phyloP scores from a whole-genome alignment of 2,797 vertebrate species.

The Acrossocheilus wenchowensis region DNA sequence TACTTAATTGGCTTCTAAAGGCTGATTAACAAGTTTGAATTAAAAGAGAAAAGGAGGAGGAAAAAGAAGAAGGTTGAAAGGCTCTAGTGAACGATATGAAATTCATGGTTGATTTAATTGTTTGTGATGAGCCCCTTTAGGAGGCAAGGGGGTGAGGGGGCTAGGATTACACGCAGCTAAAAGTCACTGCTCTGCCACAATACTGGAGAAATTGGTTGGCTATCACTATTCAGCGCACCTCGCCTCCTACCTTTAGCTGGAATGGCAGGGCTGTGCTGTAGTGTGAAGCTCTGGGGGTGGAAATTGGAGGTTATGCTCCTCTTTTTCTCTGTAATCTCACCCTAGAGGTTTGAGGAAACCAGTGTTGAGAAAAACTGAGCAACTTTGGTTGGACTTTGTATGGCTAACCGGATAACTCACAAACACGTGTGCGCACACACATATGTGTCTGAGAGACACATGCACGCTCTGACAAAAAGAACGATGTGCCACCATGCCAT shows the following conservation, averaged over 20 bases:
- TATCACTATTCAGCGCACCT: constrained; percentile 60
- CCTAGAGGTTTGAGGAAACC: constrained; percentile 56
- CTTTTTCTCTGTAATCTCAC: constrained; percentile 64
- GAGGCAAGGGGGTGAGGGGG: constrained; percentile 56
- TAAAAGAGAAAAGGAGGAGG: constrained; percentile 59
- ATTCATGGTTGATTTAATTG: constrained; percentile 70
- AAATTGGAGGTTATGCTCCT: constrained; percentile 77
- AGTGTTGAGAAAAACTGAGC: constrained; percentile 50
- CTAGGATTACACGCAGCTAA: constrained; percentile 69
- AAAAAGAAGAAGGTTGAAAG: constrained; percentile 60
- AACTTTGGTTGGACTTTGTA: constrained; percentile 46
- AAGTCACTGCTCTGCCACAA: constrained; percentile 56
- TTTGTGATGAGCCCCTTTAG: constrained; percentile 65
- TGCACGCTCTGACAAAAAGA: constrained; percentile 57
- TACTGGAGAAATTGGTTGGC: constrained; percentile 60
- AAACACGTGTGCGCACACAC: constrained; percentile 14
- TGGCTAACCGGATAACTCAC: constrained; percentile 45
- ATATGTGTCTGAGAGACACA: constrained; percentile 3
- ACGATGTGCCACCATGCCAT: constrained; percentile 70
- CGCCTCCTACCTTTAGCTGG: constrained; percentile 55
- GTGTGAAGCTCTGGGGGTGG: constrained; percentile 68
- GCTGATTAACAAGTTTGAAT: constrained; percentile 65
- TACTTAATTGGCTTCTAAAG: constrained; percentile 71
- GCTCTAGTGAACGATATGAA: constrained; percentile 63
- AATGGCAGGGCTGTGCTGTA: constrained; percentile 59